A percentile compares a stretch with the other conserved stretches of the same genome.
Evolutionary conservation across 2,888 invertebrate species (phyloP).

Genomic region (Pammene aurita): DNA sequence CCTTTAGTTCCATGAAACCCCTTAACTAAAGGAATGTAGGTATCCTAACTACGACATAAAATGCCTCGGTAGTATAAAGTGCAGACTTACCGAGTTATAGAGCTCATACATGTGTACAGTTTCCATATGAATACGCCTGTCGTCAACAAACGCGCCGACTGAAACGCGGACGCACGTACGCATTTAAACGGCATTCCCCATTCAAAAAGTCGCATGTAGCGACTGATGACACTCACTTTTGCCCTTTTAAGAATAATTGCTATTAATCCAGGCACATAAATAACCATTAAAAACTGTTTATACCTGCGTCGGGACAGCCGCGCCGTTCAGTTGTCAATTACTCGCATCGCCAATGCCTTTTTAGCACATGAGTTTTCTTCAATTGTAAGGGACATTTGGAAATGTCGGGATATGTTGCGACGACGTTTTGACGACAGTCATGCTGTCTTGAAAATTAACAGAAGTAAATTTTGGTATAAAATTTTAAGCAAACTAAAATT

Average conservation of each 20-base stretch:
- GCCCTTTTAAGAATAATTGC: conserved; percentile 27
- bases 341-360: conserved; percentile 39
- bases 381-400: conserved; percentile 5
- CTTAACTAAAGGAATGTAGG: too few species aligned
- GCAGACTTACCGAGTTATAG: conserved; percentile 2
- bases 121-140: conserved; percentile 22
- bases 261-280: conserved; percentile 56
- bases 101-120: neutral
- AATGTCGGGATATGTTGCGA: neutral
- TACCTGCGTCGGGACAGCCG: conserved; percentile 64
- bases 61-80: neutral
- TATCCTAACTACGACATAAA: neutral
- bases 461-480: too few species aligned
- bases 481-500: too few species aligned
- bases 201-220: conserved; percentile 14
- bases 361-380: conserved; percentile 22
- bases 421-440: conserved; percentile 1
- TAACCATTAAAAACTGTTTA: conserved; percentile 74
- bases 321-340: conserved; percentile 76
- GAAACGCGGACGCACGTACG: conserved; percentile 22
- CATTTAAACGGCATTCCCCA: conserved; percentile 16
- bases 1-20: too few species aligned
- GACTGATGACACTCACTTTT: conserved; percentile 8
- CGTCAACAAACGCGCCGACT: conserved; percentile 25
- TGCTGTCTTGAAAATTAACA: neutral